Conservation (phyloP, 2,888 invertebrate genomes). For the Smittia sp. region DNA sequence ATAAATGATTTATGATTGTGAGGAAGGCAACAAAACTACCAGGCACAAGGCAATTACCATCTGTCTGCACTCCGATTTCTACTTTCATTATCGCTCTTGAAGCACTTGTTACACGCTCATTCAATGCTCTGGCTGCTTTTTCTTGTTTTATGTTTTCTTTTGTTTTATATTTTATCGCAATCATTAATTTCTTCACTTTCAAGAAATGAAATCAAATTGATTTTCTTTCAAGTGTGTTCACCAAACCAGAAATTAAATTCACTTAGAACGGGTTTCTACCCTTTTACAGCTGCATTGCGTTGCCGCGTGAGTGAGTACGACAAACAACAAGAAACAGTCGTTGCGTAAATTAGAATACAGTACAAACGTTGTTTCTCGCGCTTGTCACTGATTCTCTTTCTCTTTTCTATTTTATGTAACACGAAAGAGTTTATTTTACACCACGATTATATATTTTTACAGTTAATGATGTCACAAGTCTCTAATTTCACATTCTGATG, state of each 20-base stretch:
- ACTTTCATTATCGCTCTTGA: slow-evolving; percentile 29
- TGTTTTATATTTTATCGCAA: background rate
- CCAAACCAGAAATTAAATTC: slow-evolving; percentile 11
- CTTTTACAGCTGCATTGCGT: slow-evolving; percentile 8
- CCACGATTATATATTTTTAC: slow-evolving; percentile 17
- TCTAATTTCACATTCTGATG: background rate
- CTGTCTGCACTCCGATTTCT: slow-evolving; percentile 52
- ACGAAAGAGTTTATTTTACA: slow-evolving; percentile 9
- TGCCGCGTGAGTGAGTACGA: slow-evolving; percentile 1
- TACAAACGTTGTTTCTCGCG: slow-evolving; percentile 1
- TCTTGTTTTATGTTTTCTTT: background rate
- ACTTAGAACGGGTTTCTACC: background rate
- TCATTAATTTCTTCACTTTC: background rate
- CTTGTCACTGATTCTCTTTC: slow-evolving; percentile 1
- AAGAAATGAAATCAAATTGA: slow-evolving; percentile 6
- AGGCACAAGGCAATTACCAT: slow-evolving; percentile 44
- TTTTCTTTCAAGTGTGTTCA: slow-evolving; percentile 10
- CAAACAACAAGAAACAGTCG: background rate
- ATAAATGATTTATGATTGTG: slow-evolving; percentile 3
- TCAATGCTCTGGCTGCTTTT: background rate
- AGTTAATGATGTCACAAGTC: slow-evolving; percentile 22
- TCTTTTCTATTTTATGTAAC: background rate
- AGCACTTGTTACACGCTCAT: background rate
- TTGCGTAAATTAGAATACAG: slow-evolving; percentile 17
- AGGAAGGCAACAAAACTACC: background rate